Evolutionary conservation across 2,888 invertebrate species (phyloP).

Genomic region (Gymnosoma rotundatum): DNA sequence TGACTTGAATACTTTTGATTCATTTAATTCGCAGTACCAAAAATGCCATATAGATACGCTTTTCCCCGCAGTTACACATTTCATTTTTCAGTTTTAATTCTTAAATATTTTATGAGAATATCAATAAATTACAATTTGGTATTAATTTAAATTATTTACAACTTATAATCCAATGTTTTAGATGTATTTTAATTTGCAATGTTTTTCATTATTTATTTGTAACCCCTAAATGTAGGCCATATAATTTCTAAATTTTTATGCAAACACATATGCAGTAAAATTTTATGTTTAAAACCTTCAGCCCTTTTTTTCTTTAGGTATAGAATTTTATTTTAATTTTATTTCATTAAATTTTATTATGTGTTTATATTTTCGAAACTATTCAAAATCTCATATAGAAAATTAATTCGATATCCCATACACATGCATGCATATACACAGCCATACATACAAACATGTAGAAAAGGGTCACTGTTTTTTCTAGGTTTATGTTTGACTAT

Average conservation of each 20-base stretch:
- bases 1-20: too few species aligned
- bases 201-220: neutral
- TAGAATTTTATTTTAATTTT: constrained; percentile 31
- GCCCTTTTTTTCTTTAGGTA: neutral
- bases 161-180: constrained; percentile 14
- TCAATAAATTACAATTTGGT: neutral
- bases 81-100: too few species aligned
- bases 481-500: constrained; percentile 20
- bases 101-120: too few species aligned
- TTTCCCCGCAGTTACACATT: too few species aligned
- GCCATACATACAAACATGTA: neutral
- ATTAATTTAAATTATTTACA: neutral
- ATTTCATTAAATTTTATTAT: constrained; percentile 49
- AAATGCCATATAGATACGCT: too few species aligned
- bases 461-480: constrained; percentile 12
- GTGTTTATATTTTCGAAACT: constrained; percentile 63
- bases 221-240: constrained; percentile 56
- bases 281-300: neutral
- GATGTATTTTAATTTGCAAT: neutral
- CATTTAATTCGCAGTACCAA: too few species aligned
- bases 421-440: neutral
- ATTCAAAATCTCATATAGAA: constrained; percentile 27
- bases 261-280: neutral
- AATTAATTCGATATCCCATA: constrained; percentile 36
- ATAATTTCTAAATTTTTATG: constrained; percentile 34